Percentiles rank a stretch among this genome's conserved stretches.
Evolutionary conservation across 2,888 invertebrate genomes (phyloP).

Genomic region (Leptopterna dolabrata): DNA sequence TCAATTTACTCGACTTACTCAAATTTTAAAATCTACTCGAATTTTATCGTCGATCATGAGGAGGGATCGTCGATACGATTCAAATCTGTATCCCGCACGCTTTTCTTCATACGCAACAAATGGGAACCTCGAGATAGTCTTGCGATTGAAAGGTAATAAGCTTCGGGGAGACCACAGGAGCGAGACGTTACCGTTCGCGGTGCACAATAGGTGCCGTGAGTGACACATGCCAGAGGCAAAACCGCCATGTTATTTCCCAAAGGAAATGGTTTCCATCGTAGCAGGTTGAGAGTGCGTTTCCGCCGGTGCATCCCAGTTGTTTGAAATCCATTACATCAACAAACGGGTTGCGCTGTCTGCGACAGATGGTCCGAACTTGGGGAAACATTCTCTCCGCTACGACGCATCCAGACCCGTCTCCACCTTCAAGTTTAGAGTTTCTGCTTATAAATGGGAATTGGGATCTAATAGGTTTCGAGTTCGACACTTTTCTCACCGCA

Average conservation of each 20-base stretch:
- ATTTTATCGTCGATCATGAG: too few relatives aligned
- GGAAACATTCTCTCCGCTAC: neutral
- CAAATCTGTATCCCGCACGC: neutral
- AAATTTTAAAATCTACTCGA: too few relatives aligned
- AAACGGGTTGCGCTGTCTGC: constrained; percentile 23
- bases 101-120: neutral
- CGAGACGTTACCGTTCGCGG: neutral
- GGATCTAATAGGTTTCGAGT: neutral
- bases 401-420: neutral
- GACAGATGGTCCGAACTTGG: constrained; percentile 27
- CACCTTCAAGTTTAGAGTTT: neutral
- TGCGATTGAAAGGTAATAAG: neutral
- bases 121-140: neutral
- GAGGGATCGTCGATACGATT: neutral
- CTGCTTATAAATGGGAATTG: neutral
- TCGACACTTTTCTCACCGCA: neutral
- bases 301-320: constrained; percentile 21
- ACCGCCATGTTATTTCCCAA: constrained; percentile 10
- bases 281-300: constrained; percentile 24
- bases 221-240: constrained; percentile 22
- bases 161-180: neutral
- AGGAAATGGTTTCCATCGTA: constrained; percentile 9
- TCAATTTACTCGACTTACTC: too few relatives aligned
- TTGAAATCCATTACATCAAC: constrained; percentile 21
- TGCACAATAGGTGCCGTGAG: neutral